A percentile compares a stretch with the other conserved stretches of the same genome.
These are phyloP conservation scores for Habrosyne pyritoides DNA, from an alignment of 2,888 invertebrate genomes.

Conservation along the genomic window DNA sequence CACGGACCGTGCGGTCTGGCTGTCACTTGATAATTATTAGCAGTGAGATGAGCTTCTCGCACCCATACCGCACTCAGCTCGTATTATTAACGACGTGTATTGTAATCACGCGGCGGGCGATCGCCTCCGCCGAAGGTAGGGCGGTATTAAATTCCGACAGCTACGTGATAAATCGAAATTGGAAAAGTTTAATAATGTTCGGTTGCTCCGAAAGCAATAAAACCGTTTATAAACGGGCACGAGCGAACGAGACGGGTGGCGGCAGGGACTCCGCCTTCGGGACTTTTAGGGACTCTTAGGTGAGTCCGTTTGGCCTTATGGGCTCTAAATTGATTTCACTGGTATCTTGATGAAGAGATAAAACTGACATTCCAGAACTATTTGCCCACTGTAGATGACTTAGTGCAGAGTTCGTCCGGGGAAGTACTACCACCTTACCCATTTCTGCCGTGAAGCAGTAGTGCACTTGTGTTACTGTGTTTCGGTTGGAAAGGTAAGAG, in stretches of 20 bases:
- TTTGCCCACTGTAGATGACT: conserved; percentile 32
- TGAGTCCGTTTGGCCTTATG: conserved; percentile 69
- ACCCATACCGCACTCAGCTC: conserved; percentile 59
- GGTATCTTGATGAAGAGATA: conserved; percentile 77
- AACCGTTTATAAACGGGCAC: conserved; percentile 84
- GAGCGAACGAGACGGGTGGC: conserved; percentile 81
- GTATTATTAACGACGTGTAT: conserved; percentile 83
- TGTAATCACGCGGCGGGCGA: conserved; percentile 83
- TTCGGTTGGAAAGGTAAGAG: too few relatives aligned
- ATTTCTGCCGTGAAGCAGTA: too few relatives aligned
- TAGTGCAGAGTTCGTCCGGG: too few relatives aligned
- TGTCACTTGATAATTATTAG: conserved; percentile 45
- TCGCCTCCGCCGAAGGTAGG: conserved; percentile 83
- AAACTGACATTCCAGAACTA: conserved; percentile 53
- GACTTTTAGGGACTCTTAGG: conserved; percentile 81
- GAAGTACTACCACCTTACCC: too few relatives aligned
- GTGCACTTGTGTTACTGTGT: too few relatives aligned
- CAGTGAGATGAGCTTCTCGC: conserved; percentile 48
- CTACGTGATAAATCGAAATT: conserved; percentile 85
- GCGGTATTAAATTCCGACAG: conserved; percentile 84
- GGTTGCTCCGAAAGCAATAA: conserved; percentile 84
- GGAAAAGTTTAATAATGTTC: conserved; percentile 85
- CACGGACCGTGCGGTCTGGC: conserved; percentile 8
- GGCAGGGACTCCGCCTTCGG: conserved; percentile 78
- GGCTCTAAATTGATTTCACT: conserved; percentile 76